Evolutionary conservation across 2,113 vertebrate genomes (phyloP).

Genomic region (Psilopsiagon aurifrons): DNA sequence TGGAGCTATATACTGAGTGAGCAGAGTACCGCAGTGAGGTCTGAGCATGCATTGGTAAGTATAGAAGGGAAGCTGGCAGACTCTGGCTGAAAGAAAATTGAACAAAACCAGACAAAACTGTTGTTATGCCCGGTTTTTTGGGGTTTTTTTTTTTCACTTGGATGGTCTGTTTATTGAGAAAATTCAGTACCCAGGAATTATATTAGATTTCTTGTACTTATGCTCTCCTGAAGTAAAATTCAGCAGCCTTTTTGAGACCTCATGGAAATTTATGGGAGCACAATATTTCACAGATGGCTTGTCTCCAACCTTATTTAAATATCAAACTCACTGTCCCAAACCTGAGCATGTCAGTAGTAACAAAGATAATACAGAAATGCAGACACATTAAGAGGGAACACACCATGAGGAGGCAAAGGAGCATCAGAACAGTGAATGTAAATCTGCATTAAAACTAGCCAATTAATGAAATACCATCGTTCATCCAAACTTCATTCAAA

Average conservation of each 20-base stretch:
- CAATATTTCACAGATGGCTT: not conserved
- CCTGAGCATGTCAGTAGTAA: not conserved
- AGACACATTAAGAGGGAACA: not conserved
- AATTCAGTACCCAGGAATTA: not conserved
- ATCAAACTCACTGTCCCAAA: not conserved
- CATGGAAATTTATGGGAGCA: not conserved
- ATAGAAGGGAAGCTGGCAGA: not conserved
- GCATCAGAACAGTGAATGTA: not conserved
- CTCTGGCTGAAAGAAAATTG: not conserved
- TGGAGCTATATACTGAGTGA: not conserved
- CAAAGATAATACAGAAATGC: not conserved
- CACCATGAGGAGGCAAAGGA: not conserved
- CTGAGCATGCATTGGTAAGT: not conserved
- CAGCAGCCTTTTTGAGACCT: not conserved
- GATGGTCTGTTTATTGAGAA: not conserved
- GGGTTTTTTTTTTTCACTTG: not conserved
- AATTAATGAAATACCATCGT: conserved; percentile 18
- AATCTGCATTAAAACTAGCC: not conserved
- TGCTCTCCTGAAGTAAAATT: not conserved
- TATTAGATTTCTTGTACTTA: not conserved
- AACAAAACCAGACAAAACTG: not conserved
- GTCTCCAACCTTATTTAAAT: not conserved
- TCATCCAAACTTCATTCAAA: not conserved
- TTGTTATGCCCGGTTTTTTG: too few relatives aligned
- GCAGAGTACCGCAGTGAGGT: not conserved